Conservation (phyloP, 2,113 vertebrate species). For the Todiramphus chloris region DNA sequence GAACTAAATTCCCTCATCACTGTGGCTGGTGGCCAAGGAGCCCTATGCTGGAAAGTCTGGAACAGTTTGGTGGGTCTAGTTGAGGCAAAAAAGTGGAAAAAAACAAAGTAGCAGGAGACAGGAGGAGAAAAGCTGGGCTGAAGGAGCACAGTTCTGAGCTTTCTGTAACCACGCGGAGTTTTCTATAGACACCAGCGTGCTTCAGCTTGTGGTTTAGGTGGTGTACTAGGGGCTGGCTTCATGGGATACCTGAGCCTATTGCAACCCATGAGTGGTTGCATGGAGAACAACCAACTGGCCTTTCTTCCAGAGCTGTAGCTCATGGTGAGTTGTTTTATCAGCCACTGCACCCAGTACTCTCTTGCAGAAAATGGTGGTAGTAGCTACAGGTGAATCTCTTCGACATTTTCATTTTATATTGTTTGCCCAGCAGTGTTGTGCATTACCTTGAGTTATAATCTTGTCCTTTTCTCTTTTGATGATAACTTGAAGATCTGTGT, state of each 20-base stretch:
- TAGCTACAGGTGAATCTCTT: neutral
- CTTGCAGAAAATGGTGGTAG: neutral
- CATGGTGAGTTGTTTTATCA: neutral
- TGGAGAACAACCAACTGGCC: neutral
- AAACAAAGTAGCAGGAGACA: neutral
- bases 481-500: neutral
- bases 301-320: neutral
- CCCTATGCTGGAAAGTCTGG: neutral
- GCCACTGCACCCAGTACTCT: neutral
- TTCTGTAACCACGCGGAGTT: neutral
- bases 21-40: neutral
- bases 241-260: neutral
- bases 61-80: neutral
- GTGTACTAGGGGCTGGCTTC: neutral
- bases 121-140: neutral
- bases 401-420: neutral
- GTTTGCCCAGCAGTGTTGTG: neutral
- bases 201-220: accelerated
- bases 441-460: neutral
- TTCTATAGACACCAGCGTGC: accelerated
- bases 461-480: neutral
- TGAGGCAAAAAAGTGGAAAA: neutral
- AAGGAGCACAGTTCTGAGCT: neutral
- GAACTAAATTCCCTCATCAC: accelerated
- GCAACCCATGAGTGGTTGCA: neutral